These are phyloP conservation scores for Helicoverpa armigera DNA, from an alignment of 1,140 invertebrate species.

Conservation along the genomic window DNA sequence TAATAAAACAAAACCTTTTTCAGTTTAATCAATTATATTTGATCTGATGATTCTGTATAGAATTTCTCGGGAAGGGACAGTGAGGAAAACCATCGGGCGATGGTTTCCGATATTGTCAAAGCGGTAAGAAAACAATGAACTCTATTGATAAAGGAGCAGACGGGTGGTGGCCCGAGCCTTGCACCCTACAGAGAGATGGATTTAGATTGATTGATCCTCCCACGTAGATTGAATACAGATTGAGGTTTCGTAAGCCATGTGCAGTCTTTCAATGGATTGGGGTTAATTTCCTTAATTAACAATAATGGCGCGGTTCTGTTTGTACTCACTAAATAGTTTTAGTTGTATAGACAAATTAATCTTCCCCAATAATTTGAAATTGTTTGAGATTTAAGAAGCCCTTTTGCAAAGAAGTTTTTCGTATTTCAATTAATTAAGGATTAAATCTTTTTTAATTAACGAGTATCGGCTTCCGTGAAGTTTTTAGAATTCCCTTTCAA, in stretches of 20 bases:
- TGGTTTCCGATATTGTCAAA: constrained; percentile 19
- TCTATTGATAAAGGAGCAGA: constrained; percentile 21
- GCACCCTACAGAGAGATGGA: constrained; percentile 17
- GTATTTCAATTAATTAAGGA: constrained; percentile 2
- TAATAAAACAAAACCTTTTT: too few species aligned
- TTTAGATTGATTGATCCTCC: constrained; percentile 14
- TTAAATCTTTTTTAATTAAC: constrained; percentile 4
- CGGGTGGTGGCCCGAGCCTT: not conserved
- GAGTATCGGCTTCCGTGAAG: not conserved
- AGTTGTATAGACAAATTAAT: too few species aligned
- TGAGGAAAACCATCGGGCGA: constrained; percentile 15
- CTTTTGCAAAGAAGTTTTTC: not conserved
- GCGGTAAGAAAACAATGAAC: constrained; percentile 25
- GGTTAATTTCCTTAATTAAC: too few species aligned
- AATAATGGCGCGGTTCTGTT: too few species aligned
- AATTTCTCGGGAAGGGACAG: not conserved
- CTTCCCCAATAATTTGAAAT: not conserved
- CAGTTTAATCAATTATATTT: too few species aligned
- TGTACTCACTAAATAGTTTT: not conserved
- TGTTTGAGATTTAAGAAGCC: not conserved
- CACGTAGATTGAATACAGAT: not conserved
- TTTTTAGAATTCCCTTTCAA: not conserved
- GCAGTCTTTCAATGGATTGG: not conserved
- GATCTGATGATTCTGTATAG: not conserved
- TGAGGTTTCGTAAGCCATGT: not conserved